phyloP scores from a whole-genome alignment of 2,113 vertebrate species.

The Thunnus thynnus region DNA sequence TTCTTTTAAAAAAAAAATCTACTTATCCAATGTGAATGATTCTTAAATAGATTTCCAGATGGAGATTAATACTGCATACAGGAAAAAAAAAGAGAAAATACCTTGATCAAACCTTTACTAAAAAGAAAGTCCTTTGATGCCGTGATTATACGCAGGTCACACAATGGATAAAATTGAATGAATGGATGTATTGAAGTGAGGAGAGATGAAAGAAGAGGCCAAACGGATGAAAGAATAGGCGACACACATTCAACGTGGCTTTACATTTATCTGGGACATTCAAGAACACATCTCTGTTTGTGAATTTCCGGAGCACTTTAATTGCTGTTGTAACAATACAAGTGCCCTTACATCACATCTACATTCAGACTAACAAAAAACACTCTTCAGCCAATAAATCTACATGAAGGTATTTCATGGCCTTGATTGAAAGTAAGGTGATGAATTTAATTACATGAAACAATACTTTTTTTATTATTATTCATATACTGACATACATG shows the following conservation, averaged over 20 bases:
- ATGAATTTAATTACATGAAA: conserved; percentile 5
- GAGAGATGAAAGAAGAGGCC: conserved; percentile 69
- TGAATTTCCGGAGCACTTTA: conserved; percentile 32
- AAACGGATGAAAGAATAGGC: conserved; percentile 64
- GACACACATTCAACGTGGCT: conserved; percentile 59
- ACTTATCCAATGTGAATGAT: conserved; percentile 94
- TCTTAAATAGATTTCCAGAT: conserved; percentile 89
- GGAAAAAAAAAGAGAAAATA: conserved; percentile 25
- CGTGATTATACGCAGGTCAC: conserved; percentile 63
- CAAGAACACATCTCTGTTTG: conserved; percentile 21
- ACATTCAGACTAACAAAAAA: conserved; percentile 29
- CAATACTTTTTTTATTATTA: background rate
- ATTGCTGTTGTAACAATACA: conserved; percentile 25
- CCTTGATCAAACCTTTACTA: conserved; percentile 56
- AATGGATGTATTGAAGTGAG: conserved; percentile 73
- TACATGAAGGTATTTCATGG: background rate
- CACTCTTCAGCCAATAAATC: conserved; percentile 18
- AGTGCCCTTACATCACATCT: conserved; percentile 24
- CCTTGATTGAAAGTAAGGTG: conserved; percentile 13
- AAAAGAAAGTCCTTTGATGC: conserved; percentile 72
- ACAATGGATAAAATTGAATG: conserved; percentile 70
- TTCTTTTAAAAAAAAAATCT: conserved; percentile 73
- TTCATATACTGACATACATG: conserved; percentile 12
- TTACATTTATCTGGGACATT: conserved; percentile 62
- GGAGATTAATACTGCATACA: conserved; percentile 87